Conservation (phyloP, 1,140 invertebrate species). For the Drosophila auraria region DNA sequence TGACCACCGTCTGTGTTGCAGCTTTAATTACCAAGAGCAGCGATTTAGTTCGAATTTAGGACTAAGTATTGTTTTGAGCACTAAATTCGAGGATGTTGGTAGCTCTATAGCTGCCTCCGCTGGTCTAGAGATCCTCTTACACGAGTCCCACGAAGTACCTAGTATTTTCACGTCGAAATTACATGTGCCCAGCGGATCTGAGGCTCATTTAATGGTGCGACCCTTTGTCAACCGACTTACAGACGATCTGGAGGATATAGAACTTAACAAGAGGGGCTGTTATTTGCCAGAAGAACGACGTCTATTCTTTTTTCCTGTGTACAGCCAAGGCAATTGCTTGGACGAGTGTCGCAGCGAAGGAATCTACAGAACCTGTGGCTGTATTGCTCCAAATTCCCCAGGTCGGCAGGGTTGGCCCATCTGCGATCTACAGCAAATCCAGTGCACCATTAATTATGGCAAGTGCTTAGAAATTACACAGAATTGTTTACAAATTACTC, state of each 20-base stretch:
- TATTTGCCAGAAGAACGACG: slow-evolving; percentile 86
- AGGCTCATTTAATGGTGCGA: slow-evolving; percentile 48
- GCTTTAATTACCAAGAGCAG: slow-evolving; percentile 86
- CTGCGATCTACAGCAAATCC: slow-evolving; percentile 54
- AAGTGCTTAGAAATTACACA: slow-evolving; percentile 35
- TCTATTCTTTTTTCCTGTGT: slow-evolving; percentile 84
- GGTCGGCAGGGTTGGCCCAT: slow-evolving; percentile 54
- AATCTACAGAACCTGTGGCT: slow-evolving; percentile 86
- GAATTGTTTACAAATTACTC: neutral
- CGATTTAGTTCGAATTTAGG: slow-evolving; percentile 85
- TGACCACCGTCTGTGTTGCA: slow-evolving; percentile 87
- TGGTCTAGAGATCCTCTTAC: slow-evolving; percentile 84
- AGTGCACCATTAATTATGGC: slow-evolving; percentile 56
- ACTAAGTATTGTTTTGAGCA: slow-evolving; percentile 86
- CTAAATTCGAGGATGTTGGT: slow-evolving; percentile 85
- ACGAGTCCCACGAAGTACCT: slow-evolving; percentile 87
- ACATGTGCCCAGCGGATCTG: slow-evolving; percentile 28
- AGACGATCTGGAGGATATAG: slow-evolving; percentile 14
- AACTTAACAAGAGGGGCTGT: slow-evolving; percentile 85
- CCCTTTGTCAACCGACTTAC: slow-evolving; percentile 38
- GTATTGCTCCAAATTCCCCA: slow-evolving; percentile 86
- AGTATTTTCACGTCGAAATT: slow-evolving; percentile 85
- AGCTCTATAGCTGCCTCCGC: neutral
- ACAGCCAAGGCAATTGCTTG: slow-evolving; percentile 88
- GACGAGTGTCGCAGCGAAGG: slow-evolving; percentile 86